Conservation (phyloP, 2,797 vertebrate species). For the Harpagifer antarcticus region DNA sequence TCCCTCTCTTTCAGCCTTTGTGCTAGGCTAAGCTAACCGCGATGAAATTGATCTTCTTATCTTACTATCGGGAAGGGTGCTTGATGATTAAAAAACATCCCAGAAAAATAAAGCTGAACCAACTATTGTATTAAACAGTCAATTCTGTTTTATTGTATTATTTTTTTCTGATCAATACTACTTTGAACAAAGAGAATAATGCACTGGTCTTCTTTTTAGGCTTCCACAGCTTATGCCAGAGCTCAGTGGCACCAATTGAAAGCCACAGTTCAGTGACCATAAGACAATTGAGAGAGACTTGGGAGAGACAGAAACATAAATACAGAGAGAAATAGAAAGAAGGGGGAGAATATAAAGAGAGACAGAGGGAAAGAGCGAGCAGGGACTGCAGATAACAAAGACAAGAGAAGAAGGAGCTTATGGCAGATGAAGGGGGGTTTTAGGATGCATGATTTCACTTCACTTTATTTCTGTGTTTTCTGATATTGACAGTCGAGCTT, state of each 20-base stretch:
- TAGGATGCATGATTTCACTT: conserved; percentile 19
- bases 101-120: background rate
- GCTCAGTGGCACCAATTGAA: conserved; percentile 33
- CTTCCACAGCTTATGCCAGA: conserved; percentile 17
- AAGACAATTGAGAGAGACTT: conserved; percentile 17
- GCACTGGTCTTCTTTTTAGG: background rate
- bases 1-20: background rate
- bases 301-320: conserved; percentile 18
- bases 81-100: background rate
- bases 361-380: background rate
- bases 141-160: background rate
- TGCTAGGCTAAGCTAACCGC: conserved; percentile 5
- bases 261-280: conserved; percentile 39
- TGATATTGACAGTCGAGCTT: conserved; percentile 21
- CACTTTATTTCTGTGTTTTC: conserved; percentile 35
- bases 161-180: background rate
- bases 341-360: conserved; percentile 15
- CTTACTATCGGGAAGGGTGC: background rate
- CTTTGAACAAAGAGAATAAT: background rate
- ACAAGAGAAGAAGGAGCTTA: conserved; percentile 5
- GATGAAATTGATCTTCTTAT: background rate
- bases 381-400: conserved; percentile 10
- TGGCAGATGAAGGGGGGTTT: background rate
- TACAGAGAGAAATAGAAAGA: conserved; percentile 12
- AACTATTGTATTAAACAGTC: background rate